phyloP scores from a whole-genome alignment of 1,140 invertebrate species.

The Heliothis virescens region DNA sequence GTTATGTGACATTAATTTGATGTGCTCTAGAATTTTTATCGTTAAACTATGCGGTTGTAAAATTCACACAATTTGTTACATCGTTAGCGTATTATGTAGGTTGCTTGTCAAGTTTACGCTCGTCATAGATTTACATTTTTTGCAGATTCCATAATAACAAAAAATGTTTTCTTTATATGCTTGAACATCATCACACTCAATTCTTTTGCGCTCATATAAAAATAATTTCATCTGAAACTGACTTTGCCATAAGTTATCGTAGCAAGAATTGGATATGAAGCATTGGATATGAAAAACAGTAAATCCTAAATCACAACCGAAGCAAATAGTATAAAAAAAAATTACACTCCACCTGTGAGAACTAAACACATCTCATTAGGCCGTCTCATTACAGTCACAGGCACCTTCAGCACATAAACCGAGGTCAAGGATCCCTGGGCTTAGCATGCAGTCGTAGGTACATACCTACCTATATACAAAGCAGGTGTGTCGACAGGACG shows the following conservation, averaged over 20 bases:
- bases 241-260: no score
- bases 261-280: no score
- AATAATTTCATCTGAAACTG: no score
- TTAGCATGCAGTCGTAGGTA: neutral
- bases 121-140: no score
- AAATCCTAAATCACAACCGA: neutral
- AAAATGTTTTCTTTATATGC: no score
- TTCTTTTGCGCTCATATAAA: no score
- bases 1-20: conserved; percentile 19
- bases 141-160: no score
- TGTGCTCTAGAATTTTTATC: conserved; percentile 12
- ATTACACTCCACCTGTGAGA: conserved; percentile 5
- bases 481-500: conserved; percentile 10
- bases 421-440: conserved; percentile 1
- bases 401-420: neutral
- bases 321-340: neutral
- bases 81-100: neutral
- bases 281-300: no score
- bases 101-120: no score
- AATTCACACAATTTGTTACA: conserved; percentile 1
- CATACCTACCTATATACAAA: neutral
- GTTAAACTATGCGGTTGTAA: conserved; percentile 2
- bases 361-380: conserved; percentile 1
- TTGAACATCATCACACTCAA: no score
- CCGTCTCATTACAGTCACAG: neutral